Conservation (phyloP, 2,888 invertebrate genomes). For the Neoitamus cyanurus region DNA sequence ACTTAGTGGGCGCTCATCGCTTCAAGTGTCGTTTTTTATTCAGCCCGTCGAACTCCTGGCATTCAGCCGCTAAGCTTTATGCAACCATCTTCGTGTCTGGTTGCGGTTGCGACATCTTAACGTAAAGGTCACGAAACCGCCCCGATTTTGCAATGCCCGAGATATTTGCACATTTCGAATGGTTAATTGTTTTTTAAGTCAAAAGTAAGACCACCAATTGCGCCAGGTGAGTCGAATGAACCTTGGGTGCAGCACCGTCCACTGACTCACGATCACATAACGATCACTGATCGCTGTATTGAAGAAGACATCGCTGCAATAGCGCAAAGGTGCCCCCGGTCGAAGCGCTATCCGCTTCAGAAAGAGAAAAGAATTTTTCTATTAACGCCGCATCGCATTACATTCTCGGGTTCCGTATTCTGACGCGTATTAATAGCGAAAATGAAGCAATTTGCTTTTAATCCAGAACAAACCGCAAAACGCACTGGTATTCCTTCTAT, state of each 20-base stretch:
- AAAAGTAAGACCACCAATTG: background rate
- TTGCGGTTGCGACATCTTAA: constrained; percentile 1
- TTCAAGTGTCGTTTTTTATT: background rate
- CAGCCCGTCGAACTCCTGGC: background rate
- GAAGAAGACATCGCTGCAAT: background rate
- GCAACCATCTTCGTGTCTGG: background rate
- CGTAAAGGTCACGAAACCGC: constrained; percentile 15
- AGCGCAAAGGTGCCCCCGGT: background rate
- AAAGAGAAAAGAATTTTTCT: constrained; percentile 29
- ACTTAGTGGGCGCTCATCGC: constrained; percentile 8
- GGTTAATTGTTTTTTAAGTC: background rate
- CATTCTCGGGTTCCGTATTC: background rate
- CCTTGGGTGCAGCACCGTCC: background rate
- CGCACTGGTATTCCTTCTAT: background rate
- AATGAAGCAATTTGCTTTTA: constrained; percentile 27
- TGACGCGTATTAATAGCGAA: constrained; percentile 8
- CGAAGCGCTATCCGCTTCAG: background rate
- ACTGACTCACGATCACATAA: background rate
- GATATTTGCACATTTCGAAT: constrained; percentile 8
- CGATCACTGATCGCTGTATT: background rate
- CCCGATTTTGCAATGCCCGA: background rate
- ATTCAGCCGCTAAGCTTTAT: background rate
- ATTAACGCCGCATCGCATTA: constrained; percentile 20
- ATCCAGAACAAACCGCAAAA: background rate
- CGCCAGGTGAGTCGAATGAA: background rate